Base-by-base conservation (phyloP, 2,113 vertebrate genomes). In the Solea solea region DNA sequence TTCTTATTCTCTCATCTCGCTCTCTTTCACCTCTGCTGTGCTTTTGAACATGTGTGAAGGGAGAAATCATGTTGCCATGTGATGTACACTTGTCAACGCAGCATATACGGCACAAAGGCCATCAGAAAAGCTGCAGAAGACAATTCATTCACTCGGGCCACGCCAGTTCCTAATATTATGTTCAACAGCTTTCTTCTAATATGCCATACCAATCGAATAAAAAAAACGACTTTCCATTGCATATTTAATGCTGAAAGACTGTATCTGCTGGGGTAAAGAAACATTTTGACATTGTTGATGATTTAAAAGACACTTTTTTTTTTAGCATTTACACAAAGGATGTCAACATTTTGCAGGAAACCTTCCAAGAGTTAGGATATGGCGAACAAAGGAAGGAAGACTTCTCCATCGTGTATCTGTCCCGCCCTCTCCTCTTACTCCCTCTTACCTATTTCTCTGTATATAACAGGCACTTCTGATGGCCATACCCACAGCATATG, bases 401-500 rank as follows among this genome's bases (percentile, higher is more conserved):
- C 42, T n/a, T 72, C 25, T 16, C 15, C 46, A 5, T 27, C 42
- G 7, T n/a, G 45, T 39, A 14, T 68, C 12, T 67, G 68, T 62
- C 41, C 78, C 59, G 8, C 76, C 89, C 54, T 67, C 62, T 61
- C 76, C 80, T 83, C 81, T 52, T 21, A 25, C 42, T 68, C 58
- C 71, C 79, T 88, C 76, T 88, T 71, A 85, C 61, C 83, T 81
- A 61, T 77, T 82, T 81, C 62, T 64, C 76, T 66, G 63, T 77
- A 57, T 68, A 74, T 71, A 89, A 90, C 80, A 84, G 81, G 41
- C 90, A 83, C 89, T 90, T 86, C 75, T 88, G 71, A 82, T 53
- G 62, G 89, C 89, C 91, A 88, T 85, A 86, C 87, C 81, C 89
- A 69, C 78, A 85, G 69, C 93, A 91, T 92, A 93, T 91, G 92